These are phyloP conservation scores for Tinea trinotella DNA, from an alignment of 2,888 invertebrate species.

Conservation along the genomic window DNA sequence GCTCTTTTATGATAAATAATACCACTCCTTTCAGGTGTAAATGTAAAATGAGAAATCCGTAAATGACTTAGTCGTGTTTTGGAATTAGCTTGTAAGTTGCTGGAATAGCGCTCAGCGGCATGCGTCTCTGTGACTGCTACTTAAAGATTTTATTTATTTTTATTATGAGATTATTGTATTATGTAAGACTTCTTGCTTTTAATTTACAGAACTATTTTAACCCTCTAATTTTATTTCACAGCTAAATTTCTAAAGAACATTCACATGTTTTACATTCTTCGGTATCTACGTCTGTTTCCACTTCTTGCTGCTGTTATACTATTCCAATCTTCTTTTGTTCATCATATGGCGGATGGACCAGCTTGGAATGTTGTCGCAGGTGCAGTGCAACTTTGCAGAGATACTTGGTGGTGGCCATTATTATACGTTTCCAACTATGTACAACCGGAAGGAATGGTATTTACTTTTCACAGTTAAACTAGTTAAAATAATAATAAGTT, in stretches of 20 bases:
- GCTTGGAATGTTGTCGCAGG: constrained; percentile 42
- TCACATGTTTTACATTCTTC: constrained; percentile 39
- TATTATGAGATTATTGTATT: too few relatives aligned
- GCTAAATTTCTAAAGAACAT: constrained; percentile 36
- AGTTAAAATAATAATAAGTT: too few relatives aligned
- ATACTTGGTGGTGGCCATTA: constrained; percentile 61
- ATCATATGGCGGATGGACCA: constrained; percentile 38
- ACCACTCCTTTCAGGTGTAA: too few relatives aligned
- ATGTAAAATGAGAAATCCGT: too few relatives aligned
- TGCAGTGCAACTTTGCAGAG: constrained; percentile 39
- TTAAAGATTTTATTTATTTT: too few relatives aligned
- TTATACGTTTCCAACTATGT: constrained; percentile 65
- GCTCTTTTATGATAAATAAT: too few relatives aligned
- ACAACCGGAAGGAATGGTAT: too few relatives aligned
- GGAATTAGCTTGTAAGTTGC: too few relatives aligned
- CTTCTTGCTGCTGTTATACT: constrained; percentile 36
- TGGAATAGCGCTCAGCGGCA: too few relatives aligned
- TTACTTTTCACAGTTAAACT: too few relatives aligned
- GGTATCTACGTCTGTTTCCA: constrained; percentile 41
- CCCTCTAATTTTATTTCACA: constrained; percentile 29
- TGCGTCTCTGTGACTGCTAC: too few relatives aligned
- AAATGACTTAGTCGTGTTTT: too few relatives aligned
- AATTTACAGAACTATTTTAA: background rate
- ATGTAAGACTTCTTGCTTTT: background rate
- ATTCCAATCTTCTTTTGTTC: constrained; percentile 35